Conservation (phyloP, 2,113 vertebrate species). For the Actinemys pallida region DNA sequence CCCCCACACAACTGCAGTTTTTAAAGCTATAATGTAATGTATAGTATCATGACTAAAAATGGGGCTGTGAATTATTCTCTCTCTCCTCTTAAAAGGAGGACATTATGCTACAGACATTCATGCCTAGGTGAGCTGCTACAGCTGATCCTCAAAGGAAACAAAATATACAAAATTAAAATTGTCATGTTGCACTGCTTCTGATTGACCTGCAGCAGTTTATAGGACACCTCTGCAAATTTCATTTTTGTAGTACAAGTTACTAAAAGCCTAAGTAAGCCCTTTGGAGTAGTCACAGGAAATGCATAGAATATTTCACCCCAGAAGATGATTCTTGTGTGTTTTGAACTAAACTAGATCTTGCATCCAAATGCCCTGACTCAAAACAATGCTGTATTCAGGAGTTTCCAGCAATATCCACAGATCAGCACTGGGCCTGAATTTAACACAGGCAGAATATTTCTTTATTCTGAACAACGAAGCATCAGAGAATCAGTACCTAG, state of each 20-base stretch:
- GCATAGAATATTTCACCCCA: not conserved
- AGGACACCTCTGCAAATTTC: not conserved
- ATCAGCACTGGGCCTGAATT: not conserved
- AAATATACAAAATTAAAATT: not conserved
- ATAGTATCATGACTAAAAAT: not conserved
- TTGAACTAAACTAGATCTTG: not conserved
- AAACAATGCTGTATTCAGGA: conserved; percentile 62
- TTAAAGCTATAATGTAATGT: not conserved
- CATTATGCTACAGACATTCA: fast-evolving
- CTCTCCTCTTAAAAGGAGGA: not conserved
- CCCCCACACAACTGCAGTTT: not conserved
- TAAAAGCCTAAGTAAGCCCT: not conserved
- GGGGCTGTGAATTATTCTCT: not conserved
- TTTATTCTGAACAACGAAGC: conserved; percentile 52
- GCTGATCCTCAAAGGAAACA: not conserved
- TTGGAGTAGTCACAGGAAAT: not conserved
- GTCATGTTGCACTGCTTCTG: fast-evolving
- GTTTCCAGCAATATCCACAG: not conserved
- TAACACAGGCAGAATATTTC: conserved; percentile 48
- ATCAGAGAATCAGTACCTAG: conserved; percentile 20
- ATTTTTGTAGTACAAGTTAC: not conserved
- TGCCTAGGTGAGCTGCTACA: not conserved
- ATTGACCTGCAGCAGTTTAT: not conserved
- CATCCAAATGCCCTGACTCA: not conserved
- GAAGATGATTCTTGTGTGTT: conserved; percentile 10